Evolutionary conservation across 1,140 invertebrate genomes (phyloP).

Genomic region (Bombyx mandarina): DNA sequence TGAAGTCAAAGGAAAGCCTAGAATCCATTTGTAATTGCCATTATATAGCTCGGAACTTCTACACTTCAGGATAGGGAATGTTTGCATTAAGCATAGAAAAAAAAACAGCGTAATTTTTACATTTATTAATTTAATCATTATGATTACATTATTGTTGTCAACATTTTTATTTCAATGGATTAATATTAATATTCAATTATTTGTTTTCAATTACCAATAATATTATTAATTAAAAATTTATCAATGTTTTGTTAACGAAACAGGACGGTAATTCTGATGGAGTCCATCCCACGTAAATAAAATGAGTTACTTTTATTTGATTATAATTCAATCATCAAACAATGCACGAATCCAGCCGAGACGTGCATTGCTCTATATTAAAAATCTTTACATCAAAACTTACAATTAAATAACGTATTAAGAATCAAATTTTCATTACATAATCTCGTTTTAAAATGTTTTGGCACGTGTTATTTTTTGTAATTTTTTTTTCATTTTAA

Average conservation of each 20-base stretch:
- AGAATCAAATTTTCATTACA: background rate
- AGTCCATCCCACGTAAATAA: no score
- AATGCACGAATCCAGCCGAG: constrained; percentile 13
- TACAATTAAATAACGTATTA: background rate
- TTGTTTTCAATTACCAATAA: background rate
- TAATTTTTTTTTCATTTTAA: background rate
- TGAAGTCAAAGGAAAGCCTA: no score
- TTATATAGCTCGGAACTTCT: no score
- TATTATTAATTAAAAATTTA: no score
- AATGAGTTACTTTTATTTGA: background rate
- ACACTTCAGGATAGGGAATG: no score
- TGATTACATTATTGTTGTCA: background rate
- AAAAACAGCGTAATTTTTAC: no score
- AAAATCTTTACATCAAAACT: constrained; percentile 10
- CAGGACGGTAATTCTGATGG: no score
- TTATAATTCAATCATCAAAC: background rate
- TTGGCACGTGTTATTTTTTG: constrained; percentile 8
- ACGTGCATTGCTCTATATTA: constrained; percentile 9
- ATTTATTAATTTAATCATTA: no score
- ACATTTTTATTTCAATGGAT: background rate
- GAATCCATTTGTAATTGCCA: no score
- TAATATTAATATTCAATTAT: background rate
- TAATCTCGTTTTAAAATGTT: constrained; percentile 4
- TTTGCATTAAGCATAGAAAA: no score
- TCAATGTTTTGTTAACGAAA: no score